These are phyloP conservation scores for Caenorhabditis uteleia DNA, from an alignment of 2,888 invertebrate genomes.

Conservation along the genomic window DNA sequence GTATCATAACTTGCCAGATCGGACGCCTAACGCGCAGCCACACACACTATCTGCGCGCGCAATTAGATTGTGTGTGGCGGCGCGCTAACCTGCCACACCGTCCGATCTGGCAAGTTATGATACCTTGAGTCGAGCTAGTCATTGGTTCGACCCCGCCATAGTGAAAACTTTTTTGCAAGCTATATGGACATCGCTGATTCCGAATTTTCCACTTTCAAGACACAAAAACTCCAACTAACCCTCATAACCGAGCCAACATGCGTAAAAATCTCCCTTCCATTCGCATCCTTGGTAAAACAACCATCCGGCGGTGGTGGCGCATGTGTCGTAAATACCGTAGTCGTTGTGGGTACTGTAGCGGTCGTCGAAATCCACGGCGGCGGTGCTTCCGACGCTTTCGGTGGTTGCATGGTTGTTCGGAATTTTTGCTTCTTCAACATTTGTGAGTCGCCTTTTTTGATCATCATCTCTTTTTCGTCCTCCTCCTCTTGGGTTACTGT, in stretches of 20 bases:
- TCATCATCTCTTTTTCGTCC: slow-evolving; percentile 28
- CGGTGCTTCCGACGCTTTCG: slow-evolving; percentile 27
- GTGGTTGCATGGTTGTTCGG: slow-evolving; percentile 30
- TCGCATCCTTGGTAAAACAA: slow-evolving; percentile 43
- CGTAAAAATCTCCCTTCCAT: slow-evolving; percentile 42
- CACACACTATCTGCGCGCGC: no score
- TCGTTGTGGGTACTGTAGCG: slow-evolving; percentile 30
- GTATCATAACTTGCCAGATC: no score
- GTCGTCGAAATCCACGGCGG: slow-evolving; percentile 50
- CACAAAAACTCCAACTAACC: slow-evolving; percentile 13
- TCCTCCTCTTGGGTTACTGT: slow-evolving; percentile 4
- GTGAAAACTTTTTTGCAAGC: no score
- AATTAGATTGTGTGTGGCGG: no score
- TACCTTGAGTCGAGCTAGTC: no score
- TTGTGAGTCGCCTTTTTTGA: slow-evolving; percentile 4
- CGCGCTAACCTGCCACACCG: no score
- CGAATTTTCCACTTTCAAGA: background rate
- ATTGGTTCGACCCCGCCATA: no score
- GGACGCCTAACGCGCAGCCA: no score
- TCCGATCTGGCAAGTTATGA: no score
- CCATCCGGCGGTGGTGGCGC: slow-evolving; percentile 47
- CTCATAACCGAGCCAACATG: slow-evolving; percentile 46
- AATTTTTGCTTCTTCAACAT: slow-evolving; percentile 13
- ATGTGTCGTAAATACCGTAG: slow-evolving; percentile 45
- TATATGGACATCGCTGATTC: background rate